A percentile compares a stretch with the other conserved stretches of the same genome.
Evolutionary conservation across 2,888 invertebrate genomes (phyloP).

Genomic region (Leptinotarsa haldemani): DNA sequence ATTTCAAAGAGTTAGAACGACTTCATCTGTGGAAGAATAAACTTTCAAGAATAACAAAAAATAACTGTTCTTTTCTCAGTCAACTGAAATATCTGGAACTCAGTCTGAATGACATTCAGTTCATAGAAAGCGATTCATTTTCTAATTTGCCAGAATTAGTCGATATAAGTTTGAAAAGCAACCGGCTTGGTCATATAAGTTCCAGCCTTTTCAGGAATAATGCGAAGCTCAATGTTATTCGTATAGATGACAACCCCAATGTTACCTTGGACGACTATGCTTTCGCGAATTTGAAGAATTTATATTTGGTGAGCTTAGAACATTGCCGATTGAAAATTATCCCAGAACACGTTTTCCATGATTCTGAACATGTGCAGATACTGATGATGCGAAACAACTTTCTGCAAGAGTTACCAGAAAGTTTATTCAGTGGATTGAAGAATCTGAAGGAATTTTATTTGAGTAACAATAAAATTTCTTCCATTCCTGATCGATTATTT

Average conservation of each 20-base stretch:
- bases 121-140: constrained; percentile 73
- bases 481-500: constrained; percentile 73
- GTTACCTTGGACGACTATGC: constrained; percentile 55
- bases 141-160: constrained; percentile 47
- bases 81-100: constrained; percentile 77
- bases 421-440: constrained; percentile 73
- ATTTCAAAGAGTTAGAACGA: constrained; percentile 71
- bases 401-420: constrained; percentile 64
- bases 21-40: constrained; percentile 75
- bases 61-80: constrained; percentile 73
- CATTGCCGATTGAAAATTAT: constrained; percentile 67
- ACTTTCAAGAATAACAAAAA: constrained; percentile 62
- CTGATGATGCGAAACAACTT: constrained; percentile 74
- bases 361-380: constrained; percentile 70
- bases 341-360: constrained; percentile 74
- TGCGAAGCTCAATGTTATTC: constrained; percentile 69
- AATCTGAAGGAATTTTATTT: constrained; percentile 77
- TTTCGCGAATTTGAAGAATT: constrained; percentile 68
- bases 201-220: constrained; percentile 72
- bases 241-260: constrained; percentile 63
- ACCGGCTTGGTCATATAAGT: constrained; percentile 70
- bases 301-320: constrained; percentile 47
- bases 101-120: constrained; percentile 74
- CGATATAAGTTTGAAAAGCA: constrained; percentile 49
- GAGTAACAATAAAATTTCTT: constrained; percentile 74